A percentile compares a stretch with the other conserved stretches of the same genome.
Conservation (phyloP, 2,888 invertebrate genomes). For the Busseola fusca region DNA sequence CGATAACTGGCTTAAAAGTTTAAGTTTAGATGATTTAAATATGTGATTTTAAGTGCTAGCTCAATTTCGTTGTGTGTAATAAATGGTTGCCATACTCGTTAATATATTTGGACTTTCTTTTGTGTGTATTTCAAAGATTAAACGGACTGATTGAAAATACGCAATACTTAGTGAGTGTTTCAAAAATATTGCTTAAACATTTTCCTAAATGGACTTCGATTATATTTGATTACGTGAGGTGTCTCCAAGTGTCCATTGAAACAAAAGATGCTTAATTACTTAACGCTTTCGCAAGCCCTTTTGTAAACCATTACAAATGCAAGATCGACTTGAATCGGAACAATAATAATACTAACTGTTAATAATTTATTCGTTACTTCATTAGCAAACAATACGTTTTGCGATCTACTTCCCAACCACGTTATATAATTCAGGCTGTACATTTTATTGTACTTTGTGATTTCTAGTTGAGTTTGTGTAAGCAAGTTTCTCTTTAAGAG, state of each 20-base stretch:
- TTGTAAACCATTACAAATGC: conserved; percentile 68
- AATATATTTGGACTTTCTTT: conserved; percentile 19
- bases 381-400: conserved; percentile 45
- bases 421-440: conserved; percentile 33
- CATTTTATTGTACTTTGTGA: conserved; percentile 32
- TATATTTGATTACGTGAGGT: conserved; percentile 37
- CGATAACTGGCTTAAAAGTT: conserved; percentile 72
- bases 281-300: conserved; percentile 70
- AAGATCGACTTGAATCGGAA: conserved; percentile 63
- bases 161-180: conserved; percentile 18
- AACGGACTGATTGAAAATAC: conserved; percentile 25
- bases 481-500: conserved; percentile 19
- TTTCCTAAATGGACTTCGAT: conserved; percentile 12
- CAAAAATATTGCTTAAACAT: conserved; percentile 22
- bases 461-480: conserved; percentile 27
- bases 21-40: conserved; percentile 67
- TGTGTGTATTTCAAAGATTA: conserved; percentile 5
- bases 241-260: conserved; percentile 44
- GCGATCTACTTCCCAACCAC: conserved; percentile 35
- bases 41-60: conserved; percentile 49
- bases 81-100: conserved; percentile 66
- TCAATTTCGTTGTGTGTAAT: conserved; percentile 54
- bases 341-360: conserved; percentile 54
- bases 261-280: conserved; percentile 63
- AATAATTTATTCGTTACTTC: conserved; percentile 63